phyloP scores from a whole-genome alignment of 1,140 invertebrate genomes.

The Procambarus clarkii region DNA sequence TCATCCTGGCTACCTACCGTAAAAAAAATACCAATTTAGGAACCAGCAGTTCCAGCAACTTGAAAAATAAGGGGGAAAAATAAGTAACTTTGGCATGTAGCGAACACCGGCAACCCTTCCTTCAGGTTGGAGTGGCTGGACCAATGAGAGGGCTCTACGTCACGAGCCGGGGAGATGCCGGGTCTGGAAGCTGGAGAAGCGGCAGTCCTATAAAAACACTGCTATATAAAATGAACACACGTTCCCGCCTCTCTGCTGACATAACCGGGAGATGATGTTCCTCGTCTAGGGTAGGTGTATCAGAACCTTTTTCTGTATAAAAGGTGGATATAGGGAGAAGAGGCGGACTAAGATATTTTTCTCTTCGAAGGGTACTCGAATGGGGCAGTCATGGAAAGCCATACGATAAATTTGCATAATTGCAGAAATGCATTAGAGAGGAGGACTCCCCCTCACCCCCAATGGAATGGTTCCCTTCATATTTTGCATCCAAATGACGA shows the following conservation, averaged over 20 bases:
- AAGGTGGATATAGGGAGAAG: background rate
- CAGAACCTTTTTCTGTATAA: background rate
- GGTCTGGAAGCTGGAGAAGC: background rate
- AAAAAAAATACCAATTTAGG: conserved; percentile 15
- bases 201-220: background rate
- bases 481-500: conserved; percentile 29
- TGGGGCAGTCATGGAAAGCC: background rate
- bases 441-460: background rate
- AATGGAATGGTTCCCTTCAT: background rate
- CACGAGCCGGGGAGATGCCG: background rate
- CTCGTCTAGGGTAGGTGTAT: background rate
- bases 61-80: background rate
- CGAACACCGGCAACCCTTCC: background rate
- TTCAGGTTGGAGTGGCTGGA: background rate
- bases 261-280: background rate
- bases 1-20: conserved; percentile 9
- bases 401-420: conserved; percentile 35
- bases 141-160: conserved; percentile 21
- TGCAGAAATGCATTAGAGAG: conserved; percentile 13
- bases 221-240: background rate
- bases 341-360: background rate
- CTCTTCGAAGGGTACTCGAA: background rate
- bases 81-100: background rate
- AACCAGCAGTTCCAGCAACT: background rate
- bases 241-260: background rate